phyloP scores from a whole-genome alignment of 2,888 invertebrate species.

The Protodeltote pygarga region DNA sequence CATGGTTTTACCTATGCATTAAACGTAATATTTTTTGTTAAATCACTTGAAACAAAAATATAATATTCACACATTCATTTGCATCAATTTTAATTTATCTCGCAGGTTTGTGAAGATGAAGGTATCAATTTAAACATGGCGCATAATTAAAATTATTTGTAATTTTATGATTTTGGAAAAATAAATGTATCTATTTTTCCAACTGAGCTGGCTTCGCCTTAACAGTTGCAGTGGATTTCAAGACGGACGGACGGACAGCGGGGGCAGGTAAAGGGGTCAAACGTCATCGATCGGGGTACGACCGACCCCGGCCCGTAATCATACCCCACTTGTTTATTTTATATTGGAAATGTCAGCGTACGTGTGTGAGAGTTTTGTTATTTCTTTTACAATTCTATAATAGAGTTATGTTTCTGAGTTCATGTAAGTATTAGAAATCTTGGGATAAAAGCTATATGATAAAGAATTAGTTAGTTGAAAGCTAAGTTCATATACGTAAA shows the following conservation, averaged over 20 bases:
- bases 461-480: constrained; percentile 10
- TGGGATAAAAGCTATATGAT: no score
- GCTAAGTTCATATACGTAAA: no score
- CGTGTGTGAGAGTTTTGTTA: constrained; percentile 29
- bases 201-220: constrained; percentile 59
- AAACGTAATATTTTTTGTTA: no score
- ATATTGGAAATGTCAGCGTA: constrained; percentile 49
- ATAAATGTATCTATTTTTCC: constrained; percentile 10
- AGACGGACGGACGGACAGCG: constrained; percentile 76
- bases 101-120: no score
- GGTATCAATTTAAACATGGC: no score
- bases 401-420: background rate
- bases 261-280: constrained; percentile 85
- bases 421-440: constrained; percentile 3
- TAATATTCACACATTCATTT: no score
- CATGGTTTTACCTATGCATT: no score
- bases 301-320: constrained; percentile 46
- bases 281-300: constrained; percentile 76
- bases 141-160: no score
- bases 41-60: no score
- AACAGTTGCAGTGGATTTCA: constrained; percentile 75
- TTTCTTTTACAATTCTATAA: constrained; percentile 13
- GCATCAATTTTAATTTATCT: no score
- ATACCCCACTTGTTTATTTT: constrained; percentile 54
- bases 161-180: background rate